Base-by-base conservation (phyloP, 2,888 invertebrate genomes). In the Biston stratarius region DNA sequence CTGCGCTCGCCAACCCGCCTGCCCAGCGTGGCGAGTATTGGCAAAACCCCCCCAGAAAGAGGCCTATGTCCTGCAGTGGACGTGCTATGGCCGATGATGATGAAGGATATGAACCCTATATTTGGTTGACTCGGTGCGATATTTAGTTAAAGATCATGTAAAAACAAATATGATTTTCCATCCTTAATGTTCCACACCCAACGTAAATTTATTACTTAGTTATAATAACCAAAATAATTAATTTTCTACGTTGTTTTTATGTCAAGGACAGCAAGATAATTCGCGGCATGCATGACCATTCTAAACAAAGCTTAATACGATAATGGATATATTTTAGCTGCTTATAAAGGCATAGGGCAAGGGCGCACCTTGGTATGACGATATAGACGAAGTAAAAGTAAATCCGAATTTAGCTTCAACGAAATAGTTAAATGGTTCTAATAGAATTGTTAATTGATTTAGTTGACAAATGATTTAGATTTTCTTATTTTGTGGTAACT, bases 211-310 rank as follows among this genome's bases (percentile, higher is more conserved):
- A 64, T n/a, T 48, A 15, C 34, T n/a, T 64, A 60, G 36, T 53
- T 55, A 40, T n/a, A 24, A 47, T 38, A 55, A 58, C 48, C 61
- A 62, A 55, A 44, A 62, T 59, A 11, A 56, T 33, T 62, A 57
- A 72, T 65, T 71, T 75, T 72, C 55, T 64, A 70, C 66, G 56
- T 66, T 61, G 45, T 53, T 63, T 63, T 67, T 60, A 64, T 80
- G 83, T 71, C 83, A 83, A 83, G 83, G 83, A 74, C 75, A 65
- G n/a, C 61, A 12, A 61, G 68, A 61, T 72, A 74, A 74, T 79
- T 77, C 71, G 75, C 69, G 70, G 72, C 78, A 78, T 77, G 77
- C 76, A 77, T 76, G 77, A 74, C 74, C 70, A 61, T 72, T 69
- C 60, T 70, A 74, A 74, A 76, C 78, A 79, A 80, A 77, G 64